These are phyloP conservation scores for Cossypha heuglini DNA, from an alignment of 2,797 vertebrate genomes.

Conservation along the genomic window DNA sequence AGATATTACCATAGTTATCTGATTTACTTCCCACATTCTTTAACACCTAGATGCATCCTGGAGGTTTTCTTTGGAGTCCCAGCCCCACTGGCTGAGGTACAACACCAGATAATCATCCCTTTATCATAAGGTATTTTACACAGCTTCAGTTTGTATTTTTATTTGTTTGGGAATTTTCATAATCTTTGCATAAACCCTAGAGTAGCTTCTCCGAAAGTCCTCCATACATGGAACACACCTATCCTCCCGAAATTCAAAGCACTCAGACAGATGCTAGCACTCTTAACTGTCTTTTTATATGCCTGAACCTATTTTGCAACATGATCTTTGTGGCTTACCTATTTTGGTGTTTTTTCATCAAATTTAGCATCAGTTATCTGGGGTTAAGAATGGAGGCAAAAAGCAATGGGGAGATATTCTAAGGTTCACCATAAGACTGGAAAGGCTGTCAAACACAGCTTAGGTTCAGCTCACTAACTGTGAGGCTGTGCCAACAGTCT, in stretches of 20 bases:
- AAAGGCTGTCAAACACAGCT: conserved; percentile 22
- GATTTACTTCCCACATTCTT: not conserved
- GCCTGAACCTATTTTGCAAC: not conserved
- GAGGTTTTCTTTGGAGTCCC: not conserved
- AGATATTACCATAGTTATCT: not conserved
- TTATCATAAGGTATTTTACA: not conserved
- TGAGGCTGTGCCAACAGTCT: not conserved
- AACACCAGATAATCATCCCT: not conserved
- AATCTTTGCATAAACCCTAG: not conserved
- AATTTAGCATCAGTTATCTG: not conserved
- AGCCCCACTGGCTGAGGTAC: not conserved
- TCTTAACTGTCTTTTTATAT: not conserved
- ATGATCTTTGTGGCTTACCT: not conserved
- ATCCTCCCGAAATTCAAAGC: not conserved
- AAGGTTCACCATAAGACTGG: not conserved
- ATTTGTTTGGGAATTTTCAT: not conserved
- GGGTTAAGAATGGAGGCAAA: not conserved
- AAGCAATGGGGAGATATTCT: conserved; percentile 3
- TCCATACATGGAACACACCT: not conserved
- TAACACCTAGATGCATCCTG: not conserved
- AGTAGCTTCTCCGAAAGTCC: not conserved
- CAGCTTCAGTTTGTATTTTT: not conserved
- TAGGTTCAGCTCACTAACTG: conserved; percentile 31
- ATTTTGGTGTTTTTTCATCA: not conserved
- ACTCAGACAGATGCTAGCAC: not conserved